Base-by-base conservation (phyloP, 1,140 invertebrate genomes). In the Cataglyphis hispanica region DNA sequence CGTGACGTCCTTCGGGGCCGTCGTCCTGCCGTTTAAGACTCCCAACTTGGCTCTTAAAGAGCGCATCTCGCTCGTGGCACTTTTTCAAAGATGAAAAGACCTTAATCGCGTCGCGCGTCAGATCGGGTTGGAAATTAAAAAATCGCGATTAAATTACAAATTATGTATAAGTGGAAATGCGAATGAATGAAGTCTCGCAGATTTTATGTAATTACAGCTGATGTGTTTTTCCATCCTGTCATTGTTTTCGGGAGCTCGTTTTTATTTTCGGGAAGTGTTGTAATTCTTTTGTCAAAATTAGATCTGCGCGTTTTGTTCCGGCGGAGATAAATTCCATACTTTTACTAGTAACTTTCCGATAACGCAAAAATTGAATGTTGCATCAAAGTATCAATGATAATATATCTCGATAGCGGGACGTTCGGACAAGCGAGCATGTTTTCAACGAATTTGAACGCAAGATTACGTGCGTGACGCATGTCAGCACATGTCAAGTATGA, bases 1-100 rank as follows among this genome's bases (percentile, higher is more conserved):
- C 43, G 22, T 13, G 77, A 86, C 87, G 70, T 50, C 64, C 53
- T 64, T 74, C 34, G 85, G 25, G 84, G 76, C 88, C 88, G 88
- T 88, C 87, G 37, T 40, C 56, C 78, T 43, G 34, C 66, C 66
- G 50, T 69, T 69, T 40, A 56, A 56, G 50, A 43, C 22, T 34
- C 34, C 66, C 16, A 43, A 27, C 31, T 37, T 19, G 16, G 46
- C 46, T 50, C 4, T 50, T 50, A 50, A 58, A 80, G 63, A 19
- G 31, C 11, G 13, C 31, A 7, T n/a, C n/a, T 5, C 4, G 1
- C 34, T 16, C 43, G 40, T 11, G 43, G 0, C 4, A 50, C 4
- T 50, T 50, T 50, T 50, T 16, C 4, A 0, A 50, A 50, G 46
- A 50, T 50, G 16, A 50, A 50, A 16, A 25, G 13, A 2, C 50